Evolutionary conservation across 2,797 vertebrate genomes (phyloP).

Genomic region (Semotilus atromaculatus): DNA sequence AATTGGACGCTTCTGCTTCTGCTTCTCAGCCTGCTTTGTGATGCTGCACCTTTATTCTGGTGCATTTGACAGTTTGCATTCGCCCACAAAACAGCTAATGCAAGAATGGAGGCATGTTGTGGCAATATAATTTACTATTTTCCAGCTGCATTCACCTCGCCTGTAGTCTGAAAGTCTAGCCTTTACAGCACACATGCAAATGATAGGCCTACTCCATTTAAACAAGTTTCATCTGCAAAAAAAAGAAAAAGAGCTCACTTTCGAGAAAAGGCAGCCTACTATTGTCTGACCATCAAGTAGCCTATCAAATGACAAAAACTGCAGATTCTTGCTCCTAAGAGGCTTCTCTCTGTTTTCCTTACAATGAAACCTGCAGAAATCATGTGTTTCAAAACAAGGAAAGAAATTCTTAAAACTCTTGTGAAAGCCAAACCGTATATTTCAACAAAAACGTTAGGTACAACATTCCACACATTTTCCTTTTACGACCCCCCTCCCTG

Average conservation of each 20-base stretch:
- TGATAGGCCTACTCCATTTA: conserved; percentile 5
- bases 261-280: neutral
- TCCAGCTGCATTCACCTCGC: neutral
- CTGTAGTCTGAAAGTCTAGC: neutral
- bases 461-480: conserved; percentile 44
- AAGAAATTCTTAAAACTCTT: neutral
- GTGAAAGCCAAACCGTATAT: neutral
- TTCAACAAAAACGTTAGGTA: neutral
- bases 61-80: neutral
- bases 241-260: conserved; percentile 19
- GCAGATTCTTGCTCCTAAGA: neutral
- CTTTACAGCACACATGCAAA: conserved; percentile 34
- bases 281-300: conserved; percentile 1
- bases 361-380: neutral
- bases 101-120: neutral
- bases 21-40: neutral
- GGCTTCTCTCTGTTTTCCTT: neutral
- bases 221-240: neutral
- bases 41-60: conserved; percentile 1
- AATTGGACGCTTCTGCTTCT: neutral
- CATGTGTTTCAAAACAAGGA: neutral
- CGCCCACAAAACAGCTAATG: neutral
- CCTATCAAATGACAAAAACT: conserved; percentile 22
- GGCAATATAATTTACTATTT: neutral
- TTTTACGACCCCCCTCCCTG: neutral